These are phyloP conservation scores for Phallusia fumigata DNA, from an alignment of 23 tunicate genomes.

Conservation along the genomic window DNA sequence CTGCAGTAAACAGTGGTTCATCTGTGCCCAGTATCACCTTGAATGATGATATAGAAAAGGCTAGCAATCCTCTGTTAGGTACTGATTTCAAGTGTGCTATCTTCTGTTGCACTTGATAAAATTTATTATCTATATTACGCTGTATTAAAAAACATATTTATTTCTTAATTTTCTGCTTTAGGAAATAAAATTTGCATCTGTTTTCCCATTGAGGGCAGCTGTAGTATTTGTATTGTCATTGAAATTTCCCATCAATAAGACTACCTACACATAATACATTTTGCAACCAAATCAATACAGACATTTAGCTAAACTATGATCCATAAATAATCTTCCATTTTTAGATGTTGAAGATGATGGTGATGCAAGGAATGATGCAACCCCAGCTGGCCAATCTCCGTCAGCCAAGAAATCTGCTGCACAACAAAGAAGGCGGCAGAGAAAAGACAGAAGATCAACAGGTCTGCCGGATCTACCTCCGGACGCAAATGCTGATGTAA, in stretches of 20 bases:
- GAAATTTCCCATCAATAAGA: no score
- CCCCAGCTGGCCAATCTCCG: constrained; percentile 35
- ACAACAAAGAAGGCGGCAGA: constrained; percentile 66
- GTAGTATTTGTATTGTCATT: no score
- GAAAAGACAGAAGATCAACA: constrained; percentile 71
- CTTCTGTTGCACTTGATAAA: no score
- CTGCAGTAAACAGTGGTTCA: neutral
- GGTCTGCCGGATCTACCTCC: constrained; percentile 67
- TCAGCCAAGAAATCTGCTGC: constrained; percentile 56
- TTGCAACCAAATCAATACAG: no score
- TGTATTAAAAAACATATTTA: no score
- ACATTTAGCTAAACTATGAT: no score
- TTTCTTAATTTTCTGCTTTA: no score
- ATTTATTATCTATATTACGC: no score
- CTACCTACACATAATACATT: no score
- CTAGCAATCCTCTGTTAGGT: neutral
- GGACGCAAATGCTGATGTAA: constrained; percentile 46
- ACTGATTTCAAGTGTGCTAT: neutral
- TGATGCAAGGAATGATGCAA: constrained; percentile 16
- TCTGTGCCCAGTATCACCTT: neutral
- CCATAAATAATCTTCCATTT: no score
- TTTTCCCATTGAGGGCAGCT: no score
- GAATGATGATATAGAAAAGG: neutral
- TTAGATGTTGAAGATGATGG: constrained; percentile 24
- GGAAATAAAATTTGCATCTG: no score